These are phyloP conservation scores for Xenopus tropicalis DNA, from an alignment of 2,113 vertebrate genomes.

Conservation along the genomic window DNA sequence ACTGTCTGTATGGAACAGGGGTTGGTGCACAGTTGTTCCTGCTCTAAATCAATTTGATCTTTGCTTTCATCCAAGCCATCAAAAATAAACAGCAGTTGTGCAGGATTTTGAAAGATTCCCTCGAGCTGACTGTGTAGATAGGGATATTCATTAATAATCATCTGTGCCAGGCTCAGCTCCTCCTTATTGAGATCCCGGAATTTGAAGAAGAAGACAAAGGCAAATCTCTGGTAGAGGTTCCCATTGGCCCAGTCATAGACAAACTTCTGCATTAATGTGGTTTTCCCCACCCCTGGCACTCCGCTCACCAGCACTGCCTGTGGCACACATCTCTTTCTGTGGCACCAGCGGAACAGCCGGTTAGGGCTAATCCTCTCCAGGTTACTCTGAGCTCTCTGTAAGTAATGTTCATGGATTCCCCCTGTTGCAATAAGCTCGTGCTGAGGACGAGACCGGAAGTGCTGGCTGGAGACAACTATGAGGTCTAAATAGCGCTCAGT, in stretches of 20 bases:
- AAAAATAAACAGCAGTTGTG: conserved; percentile 62
- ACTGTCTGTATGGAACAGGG: conserved; percentile 34
- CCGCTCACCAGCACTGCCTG: too few relatives aligned
- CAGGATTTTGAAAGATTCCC: conserved; percentile 50
- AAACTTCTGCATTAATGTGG: conserved; percentile 53
- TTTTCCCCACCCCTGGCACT: conserved; percentile 54
- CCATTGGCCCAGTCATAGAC: conserved; percentile 19
- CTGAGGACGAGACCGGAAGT: too few relatives aligned
- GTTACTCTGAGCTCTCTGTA: too few relatives aligned
- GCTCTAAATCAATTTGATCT: conserved; percentile 44
- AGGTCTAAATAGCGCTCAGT: too few relatives aligned
- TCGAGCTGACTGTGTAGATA: conserved; percentile 20
- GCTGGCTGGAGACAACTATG: too few relatives aligned
- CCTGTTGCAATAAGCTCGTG: too few relatives aligned
- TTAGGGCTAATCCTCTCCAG: too few relatives aligned
- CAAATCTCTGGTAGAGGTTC: conserved; percentile 35
- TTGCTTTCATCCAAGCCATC: conserved; percentile 60
- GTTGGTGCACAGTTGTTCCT: conserved; percentile 44
- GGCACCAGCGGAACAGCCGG: too few relatives aligned
- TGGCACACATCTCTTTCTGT: too few relatives aligned
- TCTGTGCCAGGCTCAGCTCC: conserved; percentile 44
- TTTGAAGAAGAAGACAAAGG: conserved; percentile 55
- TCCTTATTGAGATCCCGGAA: conserved; percentile 47
- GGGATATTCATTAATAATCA: conserved; percentile 48
- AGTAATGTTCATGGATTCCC: too few relatives aligned